These are phyloP conservation scores for Melanostoma mellinum DNA, from an alignment of 2,888 invertebrate species.

Conservation along the genomic window DNA sequence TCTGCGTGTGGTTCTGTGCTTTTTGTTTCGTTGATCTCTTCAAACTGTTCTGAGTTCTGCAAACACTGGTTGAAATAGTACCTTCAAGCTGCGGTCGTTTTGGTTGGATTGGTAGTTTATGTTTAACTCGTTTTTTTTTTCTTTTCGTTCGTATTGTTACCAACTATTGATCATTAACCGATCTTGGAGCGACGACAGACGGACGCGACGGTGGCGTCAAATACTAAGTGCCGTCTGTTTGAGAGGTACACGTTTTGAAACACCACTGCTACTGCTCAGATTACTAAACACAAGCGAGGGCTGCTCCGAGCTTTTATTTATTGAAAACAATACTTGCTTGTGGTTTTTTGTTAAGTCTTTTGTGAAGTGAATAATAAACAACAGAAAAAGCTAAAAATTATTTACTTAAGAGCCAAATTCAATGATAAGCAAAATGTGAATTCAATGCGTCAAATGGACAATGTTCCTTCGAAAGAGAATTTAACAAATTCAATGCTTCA, in stretches of 20 bases:
- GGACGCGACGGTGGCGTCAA: not conserved
- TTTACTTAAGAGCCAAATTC: too few relatives aligned
- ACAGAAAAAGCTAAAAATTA: not conserved
- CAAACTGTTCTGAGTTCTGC: not conserved
- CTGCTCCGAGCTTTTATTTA: constrained; percentile 59
- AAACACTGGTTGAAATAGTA: not conserved
- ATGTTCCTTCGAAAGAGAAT: too few relatives aligned
- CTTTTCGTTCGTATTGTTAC: not conserved
- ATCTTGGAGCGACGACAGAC: constrained; percentile 7
- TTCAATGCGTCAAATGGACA: too few relatives aligned
- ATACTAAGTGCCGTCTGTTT: constrained; percentile 5
- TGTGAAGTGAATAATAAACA: constrained; percentile 14
- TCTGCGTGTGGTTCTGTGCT: not conserved
- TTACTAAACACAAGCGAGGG: constrained; percentile 52
- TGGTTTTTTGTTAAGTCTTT: constrained; percentile 8
- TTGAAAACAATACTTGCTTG: constrained; percentile 32
- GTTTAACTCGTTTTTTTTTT: too few relatives aligned
- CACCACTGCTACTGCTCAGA: constrained; percentile 26
- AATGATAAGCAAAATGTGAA: too few relatives aligned
- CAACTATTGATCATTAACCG: constrained; percentile 18
- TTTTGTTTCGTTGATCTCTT: not conserved
- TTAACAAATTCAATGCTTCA: too few relatives aligned
- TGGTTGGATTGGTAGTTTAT: too few relatives aligned
- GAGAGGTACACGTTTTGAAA: constrained; percentile 42
- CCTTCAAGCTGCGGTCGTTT: not conserved